Evolutionary conservation across 92 coral and sea anemone species (phyloP).

Genomic region (Zoanthus sansibaricus): DNA sequence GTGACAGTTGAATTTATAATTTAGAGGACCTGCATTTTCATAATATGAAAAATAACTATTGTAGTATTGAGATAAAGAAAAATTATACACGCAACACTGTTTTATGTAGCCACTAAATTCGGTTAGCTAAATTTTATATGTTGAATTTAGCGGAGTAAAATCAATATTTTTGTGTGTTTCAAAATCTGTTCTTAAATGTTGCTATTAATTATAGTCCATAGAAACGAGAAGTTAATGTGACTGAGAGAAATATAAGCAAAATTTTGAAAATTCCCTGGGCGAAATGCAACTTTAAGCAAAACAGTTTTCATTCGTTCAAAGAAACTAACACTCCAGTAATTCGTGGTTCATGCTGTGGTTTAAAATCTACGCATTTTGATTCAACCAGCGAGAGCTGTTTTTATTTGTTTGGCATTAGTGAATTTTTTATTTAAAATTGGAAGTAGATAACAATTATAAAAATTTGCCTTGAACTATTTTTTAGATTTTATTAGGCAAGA

Average conservation of each 20-base stretch:
- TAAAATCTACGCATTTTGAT: not conserved
- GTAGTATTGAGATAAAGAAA: not conserved
- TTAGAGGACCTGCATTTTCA: not conserved
- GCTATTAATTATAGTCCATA: not conserved
- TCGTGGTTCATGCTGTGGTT: slow-evolving; percentile 14
- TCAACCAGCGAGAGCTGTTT: not conserved
- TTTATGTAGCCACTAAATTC: not conserved
- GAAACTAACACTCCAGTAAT: not conserved
- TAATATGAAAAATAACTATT: not conserved
- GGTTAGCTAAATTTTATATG: not conserved
- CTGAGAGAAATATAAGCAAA: not conserved
- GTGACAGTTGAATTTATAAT: not conserved
- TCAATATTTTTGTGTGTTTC: not conserved
- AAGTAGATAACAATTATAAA: not conserved
- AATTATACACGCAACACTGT: not conserved
- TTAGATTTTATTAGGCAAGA: not conserved
- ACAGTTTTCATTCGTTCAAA: not conserved
- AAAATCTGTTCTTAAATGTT: not conserved
- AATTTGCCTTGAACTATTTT: no score
- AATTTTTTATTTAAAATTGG: not conserved
- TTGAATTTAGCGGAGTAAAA: not conserved
- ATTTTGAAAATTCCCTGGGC: not conserved
- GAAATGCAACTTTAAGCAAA: not conserved
- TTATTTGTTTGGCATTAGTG: not conserved
- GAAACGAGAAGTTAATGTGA: not conserved